A percentile compares a stretch with the other conserved stretches of the same genome.
Evolutionary conservation across 2,113 vertebrate genomes (phyloP).

Genomic region (Urocitellus parryii): DNA sequence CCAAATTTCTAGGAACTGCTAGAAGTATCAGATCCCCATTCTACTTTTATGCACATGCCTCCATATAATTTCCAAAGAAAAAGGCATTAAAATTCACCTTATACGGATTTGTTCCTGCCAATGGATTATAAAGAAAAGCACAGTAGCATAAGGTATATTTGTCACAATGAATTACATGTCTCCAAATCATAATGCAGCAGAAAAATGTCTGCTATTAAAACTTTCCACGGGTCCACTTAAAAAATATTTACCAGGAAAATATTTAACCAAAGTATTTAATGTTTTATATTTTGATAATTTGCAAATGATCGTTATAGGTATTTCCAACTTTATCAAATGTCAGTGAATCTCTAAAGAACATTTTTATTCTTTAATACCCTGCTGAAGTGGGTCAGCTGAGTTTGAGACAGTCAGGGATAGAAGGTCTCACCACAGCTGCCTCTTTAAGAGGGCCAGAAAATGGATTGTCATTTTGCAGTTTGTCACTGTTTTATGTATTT

Average conservation of each 20-base stretch:
- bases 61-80: not conserved
- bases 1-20: not conserved
- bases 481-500: not conserved
- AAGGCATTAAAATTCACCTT: not conserved
- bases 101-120: not conserved
- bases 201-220: not conserved
- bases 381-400: not conserved
- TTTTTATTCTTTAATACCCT: not conserved
- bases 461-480: not conserved
- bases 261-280: not conserved
- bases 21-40: not conserved
- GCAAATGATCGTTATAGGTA: not conserved
- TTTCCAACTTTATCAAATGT: constrained; percentile 9
- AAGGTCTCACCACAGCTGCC: not conserved
- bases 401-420: not conserved
- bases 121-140: not conserved
- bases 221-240: not conserved
- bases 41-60: not conserved
- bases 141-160: not conserved
- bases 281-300: constrained; percentile 39
- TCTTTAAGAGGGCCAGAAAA: not conserved
- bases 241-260: not conserved
- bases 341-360: constrained; percentile 19
- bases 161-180: not conserved
- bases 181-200: not conserved